These are phyloP conservation scores for Gambusia yucatana DNA, from an alignment of 2,797 vertebrate species.

Conservation along the genomic window DNA sequence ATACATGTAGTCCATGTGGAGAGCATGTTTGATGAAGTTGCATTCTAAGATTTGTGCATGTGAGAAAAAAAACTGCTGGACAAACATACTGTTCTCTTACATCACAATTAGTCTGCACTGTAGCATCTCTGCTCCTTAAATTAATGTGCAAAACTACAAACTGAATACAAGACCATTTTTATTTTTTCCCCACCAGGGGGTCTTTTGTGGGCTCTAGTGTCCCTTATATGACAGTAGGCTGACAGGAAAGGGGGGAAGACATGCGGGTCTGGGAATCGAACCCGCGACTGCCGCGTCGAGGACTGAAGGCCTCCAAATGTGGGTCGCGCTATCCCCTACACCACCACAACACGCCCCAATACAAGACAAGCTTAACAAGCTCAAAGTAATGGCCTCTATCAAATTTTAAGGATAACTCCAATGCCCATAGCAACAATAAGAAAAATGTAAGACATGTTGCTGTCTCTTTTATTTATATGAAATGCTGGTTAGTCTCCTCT, in stretches of 20 bases:
- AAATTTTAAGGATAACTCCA: not conserved
- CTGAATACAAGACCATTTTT: not conserved
- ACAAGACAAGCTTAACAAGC: not conserved
- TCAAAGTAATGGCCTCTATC: not conserved
- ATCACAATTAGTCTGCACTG: constrained; percentile 64
- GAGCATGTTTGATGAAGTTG: not conserved
- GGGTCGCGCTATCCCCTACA: too few species aligned
- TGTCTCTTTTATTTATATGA: constrained; percentile 38
- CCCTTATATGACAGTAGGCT: too few species aligned
- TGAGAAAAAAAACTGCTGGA: constrained; percentile 26
- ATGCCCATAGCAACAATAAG: not conserved
- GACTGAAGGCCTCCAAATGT: too few species aligned
- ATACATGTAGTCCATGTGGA: not conserved
- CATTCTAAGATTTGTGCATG: constrained; percentile 30
- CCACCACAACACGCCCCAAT: too few species aligned
- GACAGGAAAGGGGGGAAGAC: too few species aligned
- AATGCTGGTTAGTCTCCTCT: constrained; percentile 13
- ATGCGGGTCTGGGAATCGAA: too few species aligned
- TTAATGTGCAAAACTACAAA: not conserved
- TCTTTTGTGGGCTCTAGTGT: too few species aligned
- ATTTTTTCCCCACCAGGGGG: too few species aligned
- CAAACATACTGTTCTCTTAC: constrained; percentile 51
- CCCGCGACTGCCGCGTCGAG: too few species aligned
- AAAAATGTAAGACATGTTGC: constrained; percentile 1
- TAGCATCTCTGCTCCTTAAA: constrained; percentile 32